Evolutionary conservation across 1,140 invertebrate genomes (phyloP).

Genomic region (Panagrolaimus sp.): DNA sequence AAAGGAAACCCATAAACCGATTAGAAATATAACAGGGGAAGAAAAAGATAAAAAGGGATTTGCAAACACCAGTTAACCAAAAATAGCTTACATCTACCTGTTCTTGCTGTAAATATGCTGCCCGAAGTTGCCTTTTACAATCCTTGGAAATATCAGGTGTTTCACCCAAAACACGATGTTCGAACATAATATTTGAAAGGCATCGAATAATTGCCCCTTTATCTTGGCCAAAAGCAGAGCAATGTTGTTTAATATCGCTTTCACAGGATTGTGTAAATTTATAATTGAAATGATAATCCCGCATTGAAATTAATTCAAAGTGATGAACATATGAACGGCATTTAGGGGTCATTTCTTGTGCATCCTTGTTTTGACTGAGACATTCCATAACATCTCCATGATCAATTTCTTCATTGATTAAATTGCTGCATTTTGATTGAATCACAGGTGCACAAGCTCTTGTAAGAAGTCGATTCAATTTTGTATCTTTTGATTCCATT

Average conservation of each 20-base stretch:
- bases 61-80: too few relatives aligned
- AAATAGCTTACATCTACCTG: slow-evolving; percentile 57
- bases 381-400: slow-evolving; percentile 80
- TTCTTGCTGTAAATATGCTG: slow-evolving; percentile 59
- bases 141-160: slow-evolving; percentile 77
- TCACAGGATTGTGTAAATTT: slow-evolving; percentile 92
- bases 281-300: slow-evolving; percentile 86
- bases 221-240: slow-evolving; percentile 62
- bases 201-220: slow-evolving; percentile 78
- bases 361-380: slow-evolving; percentile 84
- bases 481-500: slow-evolving; percentile 58
- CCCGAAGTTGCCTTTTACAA: slow-evolving; percentile 57
- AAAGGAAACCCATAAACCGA: too few relatives aligned
- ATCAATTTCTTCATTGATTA: slow-evolving; percentile 68
- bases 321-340: slow-evolving; percentile 90
- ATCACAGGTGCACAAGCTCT: slow-evolving; percentile 75
- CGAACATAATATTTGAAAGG: slow-evolving; percentile 70
- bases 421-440: slow-evolving; percentile 73
- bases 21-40: too few relatives aligned
- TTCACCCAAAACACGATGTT: slow-evolving; percentile 66
- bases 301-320: slow-evolving; percentile 74
- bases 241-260: slow-evolving; percentile 74
- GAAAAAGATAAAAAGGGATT: too few relatives aligned
- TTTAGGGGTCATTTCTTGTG: slow-evolving; percentile 70
- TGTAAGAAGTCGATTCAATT: slow-evolving; percentile 69